These are phyloP conservation scores for Condylura cristata DNA, from an alignment of 2,113 vertebrate species.

Conservation along the genomic window DNA sequence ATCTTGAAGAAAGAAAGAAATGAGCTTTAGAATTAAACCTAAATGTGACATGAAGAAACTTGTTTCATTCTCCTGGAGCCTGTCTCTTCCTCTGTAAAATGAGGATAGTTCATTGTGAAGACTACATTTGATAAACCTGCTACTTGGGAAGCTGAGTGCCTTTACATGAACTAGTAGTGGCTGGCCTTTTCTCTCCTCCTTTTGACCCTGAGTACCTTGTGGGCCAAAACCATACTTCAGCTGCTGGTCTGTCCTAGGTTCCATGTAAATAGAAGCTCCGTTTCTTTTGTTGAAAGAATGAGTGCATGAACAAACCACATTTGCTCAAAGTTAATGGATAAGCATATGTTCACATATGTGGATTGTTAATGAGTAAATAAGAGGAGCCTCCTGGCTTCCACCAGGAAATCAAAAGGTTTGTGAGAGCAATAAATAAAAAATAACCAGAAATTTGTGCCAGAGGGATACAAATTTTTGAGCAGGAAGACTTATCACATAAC, in stretches of 20 bases:
- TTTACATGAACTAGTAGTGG: not conserved
- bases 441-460: slow-evolving; percentile 26
- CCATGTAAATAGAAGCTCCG: not conserved
- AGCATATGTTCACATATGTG: slow-evolving; percentile 47
- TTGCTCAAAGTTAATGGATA: slow-evolving; percentile 45
- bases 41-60: slow-evolving; percentile 2
- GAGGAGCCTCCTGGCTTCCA: slow-evolving; percentile 42
- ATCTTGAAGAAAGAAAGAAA: not conserved
- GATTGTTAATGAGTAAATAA: slow-evolving; percentile 49
- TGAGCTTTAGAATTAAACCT: not conserved
- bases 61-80: not conserved
- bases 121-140: not conserved
- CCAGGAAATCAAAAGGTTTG: slow-evolving; percentile 54
- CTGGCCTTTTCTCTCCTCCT: not conserved
- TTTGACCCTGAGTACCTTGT: not conserved
- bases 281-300: not conserved
- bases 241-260: not conserved
- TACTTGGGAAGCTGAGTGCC: not conserved
- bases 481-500: not conserved
- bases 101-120: not conserved
- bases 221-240: not conserved
- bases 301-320: slow-evolving; percentile 17
- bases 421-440: slow-evolving; percentile 46
- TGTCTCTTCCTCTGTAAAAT: not conserved
- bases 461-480: not conserved